Percentiles rank a stretch among this genome's conserved stretches.
Evolutionary conservation across 2,888 invertebrate genomes (phyloP).

Genomic region (Melikaiella ostensackeni): DNA sequence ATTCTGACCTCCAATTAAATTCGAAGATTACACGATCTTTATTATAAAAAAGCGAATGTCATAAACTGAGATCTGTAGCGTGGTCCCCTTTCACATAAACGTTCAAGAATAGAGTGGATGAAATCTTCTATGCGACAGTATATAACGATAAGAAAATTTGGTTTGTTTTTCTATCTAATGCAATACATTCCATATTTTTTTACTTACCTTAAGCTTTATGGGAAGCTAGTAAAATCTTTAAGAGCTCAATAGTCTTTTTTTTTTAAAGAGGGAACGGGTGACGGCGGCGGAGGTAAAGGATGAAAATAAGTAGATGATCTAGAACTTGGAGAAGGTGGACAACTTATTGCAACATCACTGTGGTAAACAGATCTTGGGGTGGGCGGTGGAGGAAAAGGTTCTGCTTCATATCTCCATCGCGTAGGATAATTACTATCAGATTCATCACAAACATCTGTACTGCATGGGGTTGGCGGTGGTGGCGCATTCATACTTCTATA

Average conservation of each 20-base stretch:
- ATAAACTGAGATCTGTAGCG: too few relatives aligned
- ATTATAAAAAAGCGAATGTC: too few relatives aligned
- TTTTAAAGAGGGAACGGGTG: slow-evolving; percentile 82
- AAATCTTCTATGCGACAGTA: too few relatives aligned
- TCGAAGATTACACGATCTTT: too few relatives aligned
- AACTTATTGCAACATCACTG: slow-evolving; percentile 83
- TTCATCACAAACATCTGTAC: slow-evolving; percentile 95
- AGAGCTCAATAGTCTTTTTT: slow-evolving; percentile 12
- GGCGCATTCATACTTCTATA: slow-evolving; percentile 88
- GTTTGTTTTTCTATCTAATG: too few relatives aligned
- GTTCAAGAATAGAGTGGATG: too few relatives aligned
- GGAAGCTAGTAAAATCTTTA: neutral
- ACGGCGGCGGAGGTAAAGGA: slow-evolving; percentile 91
- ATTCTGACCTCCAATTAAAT: too few relatives aligned
- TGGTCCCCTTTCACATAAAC: too few relatives aligned
- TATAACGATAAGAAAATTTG: too few relatives aligned
- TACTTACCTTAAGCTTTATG: too few relatives aligned
- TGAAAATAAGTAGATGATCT: slow-evolving; percentile 88
- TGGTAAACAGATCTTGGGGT: slow-evolving; percentile 87
- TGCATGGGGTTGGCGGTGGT: slow-evolving; percentile 96
- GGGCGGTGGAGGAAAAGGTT: slow-evolving; percentile 87
- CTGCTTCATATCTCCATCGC: slow-evolving; percentile 82
- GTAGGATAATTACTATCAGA: slow-evolving; percentile 86
- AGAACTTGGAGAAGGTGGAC: slow-evolving; percentile 83
- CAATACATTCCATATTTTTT: too few relatives aligned